A percentile compares a stretch with the other conserved stretches of the same genome.
Conservation (phyloP, 2,797 vertebrate genomes). For the Rhynchonycteris naso region DNA sequence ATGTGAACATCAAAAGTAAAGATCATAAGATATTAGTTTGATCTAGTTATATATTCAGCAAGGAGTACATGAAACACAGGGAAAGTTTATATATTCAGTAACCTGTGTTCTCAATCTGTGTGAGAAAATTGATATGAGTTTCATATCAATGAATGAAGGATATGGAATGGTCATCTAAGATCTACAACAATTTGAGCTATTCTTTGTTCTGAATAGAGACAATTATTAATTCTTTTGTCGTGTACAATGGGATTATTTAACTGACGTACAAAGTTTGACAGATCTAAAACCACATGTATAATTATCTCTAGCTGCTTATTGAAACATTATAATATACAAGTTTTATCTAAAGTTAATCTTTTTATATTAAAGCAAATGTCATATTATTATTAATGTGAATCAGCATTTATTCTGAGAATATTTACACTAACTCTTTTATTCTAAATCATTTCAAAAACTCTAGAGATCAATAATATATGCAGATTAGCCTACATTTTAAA, state of each 20-base stretch:
- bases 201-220: background rate
- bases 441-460: background rate
- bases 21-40: background rate
- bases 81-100: background rate
- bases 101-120: background rate
- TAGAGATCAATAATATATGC: background rate
- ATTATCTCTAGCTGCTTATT: background rate
- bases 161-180: background rate
- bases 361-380: background rate
- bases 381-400: background rate
- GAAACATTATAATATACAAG: background rate
- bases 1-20: background rate
- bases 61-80: fast-evolving
- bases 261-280: background rate
- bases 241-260: background rate
- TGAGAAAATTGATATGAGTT: background rate
- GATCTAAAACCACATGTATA: background rate
- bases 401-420: background rate
- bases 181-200: background rate
- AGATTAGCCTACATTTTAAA: constrained; percentile 54
- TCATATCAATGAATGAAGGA: background rate
- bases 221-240: background rate
- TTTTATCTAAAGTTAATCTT: background rate
- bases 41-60: background rate
- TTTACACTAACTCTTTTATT: background rate